phyloP scores from a whole-genome alignment of 2,113 vertebrate species.

The Cavia porcellus region DNA sequence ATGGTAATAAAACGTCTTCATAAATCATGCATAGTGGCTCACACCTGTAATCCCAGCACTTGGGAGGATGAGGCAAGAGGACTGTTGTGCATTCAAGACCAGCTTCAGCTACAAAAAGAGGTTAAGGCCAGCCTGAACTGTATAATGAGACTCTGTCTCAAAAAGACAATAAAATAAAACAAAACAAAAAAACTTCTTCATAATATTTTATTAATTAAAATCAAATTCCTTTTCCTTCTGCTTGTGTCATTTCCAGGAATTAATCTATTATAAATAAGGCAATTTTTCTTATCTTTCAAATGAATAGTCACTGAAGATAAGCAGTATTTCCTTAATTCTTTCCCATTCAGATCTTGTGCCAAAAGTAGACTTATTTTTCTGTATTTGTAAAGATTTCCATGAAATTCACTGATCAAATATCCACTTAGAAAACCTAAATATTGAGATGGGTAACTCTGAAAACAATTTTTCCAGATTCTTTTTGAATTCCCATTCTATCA shows the following conservation, averaged over 20 bases:
- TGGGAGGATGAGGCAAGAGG: too few relatives aligned
- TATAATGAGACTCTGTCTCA: too few relatives aligned
- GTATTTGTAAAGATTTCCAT: slow-evolving; percentile 10
- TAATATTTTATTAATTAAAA: slow-evolving; percentile 57
- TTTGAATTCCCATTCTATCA: background rate
- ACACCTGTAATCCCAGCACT: too few relatives aligned
- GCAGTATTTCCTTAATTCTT: slow-evolving; percentile 43
- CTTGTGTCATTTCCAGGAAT: slow-evolving; percentile 42
- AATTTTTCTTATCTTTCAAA: slow-evolving; percentile 56
- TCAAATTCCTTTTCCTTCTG: slow-evolving; percentile 50
- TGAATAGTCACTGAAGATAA: slow-evolving; percentile 37
- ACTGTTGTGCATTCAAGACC: too few relatives aligned
- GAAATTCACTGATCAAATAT: slow-evolving; percentile 30
- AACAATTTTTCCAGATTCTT: background rate
- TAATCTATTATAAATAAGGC: slow-evolving; percentile 28
- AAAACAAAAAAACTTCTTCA: slow-evolving; percentile 20
- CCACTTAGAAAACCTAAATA: slow-evolving; percentile 3
- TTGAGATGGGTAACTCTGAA: slow-evolving; percentile 3
- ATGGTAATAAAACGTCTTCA: background rate
- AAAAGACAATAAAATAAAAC: too few relatives aligned
- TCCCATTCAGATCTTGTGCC: slow-evolving; percentile 26
- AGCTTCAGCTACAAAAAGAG: too few relatives aligned
- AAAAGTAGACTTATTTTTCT: background rate
- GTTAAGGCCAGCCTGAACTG: too few relatives aligned
- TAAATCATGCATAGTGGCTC: too few relatives aligned